phyloP scores from a whole-genome alignment of 1,140 invertebrate species.

The Coboldia fuscipes region DNA sequence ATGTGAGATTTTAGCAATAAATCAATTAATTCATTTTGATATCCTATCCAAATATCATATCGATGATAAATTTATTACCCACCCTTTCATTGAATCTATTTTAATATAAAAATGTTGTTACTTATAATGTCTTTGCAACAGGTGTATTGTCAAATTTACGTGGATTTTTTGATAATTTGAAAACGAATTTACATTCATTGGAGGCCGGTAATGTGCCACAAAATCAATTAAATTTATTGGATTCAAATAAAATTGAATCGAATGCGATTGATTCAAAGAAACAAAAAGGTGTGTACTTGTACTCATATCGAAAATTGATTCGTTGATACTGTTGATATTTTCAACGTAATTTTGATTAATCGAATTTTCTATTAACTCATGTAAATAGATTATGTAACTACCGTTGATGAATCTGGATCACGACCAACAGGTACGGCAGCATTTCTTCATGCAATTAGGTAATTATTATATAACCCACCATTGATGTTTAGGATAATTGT shows the following conservation, averaged over 20 bases:
- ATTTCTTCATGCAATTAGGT: slow-evolving; percentile 7
- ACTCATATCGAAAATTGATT: no score
- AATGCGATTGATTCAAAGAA: no score
- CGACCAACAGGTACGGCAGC: slow-evolving; percentile 2
- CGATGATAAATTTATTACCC: neutral
- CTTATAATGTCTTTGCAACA: slow-evolving; percentile 2
- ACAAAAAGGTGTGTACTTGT: no score
- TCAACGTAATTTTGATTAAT: no score
- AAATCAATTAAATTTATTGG: slow-evolving; percentile 10
- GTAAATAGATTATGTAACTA: slow-evolving; percentile 1
- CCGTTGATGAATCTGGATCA: neutral
- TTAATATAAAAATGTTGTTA: neutral
- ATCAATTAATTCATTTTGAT: neutral
- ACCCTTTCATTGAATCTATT: neutral
- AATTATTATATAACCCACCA: no score
- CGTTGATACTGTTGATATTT: no score
- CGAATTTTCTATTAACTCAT: no score
- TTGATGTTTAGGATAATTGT: no score
- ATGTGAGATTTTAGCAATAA: neutral
- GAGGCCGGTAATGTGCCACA: slow-evolving; percentile 12
- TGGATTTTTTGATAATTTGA: slow-evolving; percentile 16
- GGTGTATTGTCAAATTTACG: slow-evolving; percentile 19
- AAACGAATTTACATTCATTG: slow-evolving; percentile 14
- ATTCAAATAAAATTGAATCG: slow-evolving; percentile 12
- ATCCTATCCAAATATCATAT: neutral